Percentiles rank a stretch among this genome's conserved stretches.
phyloP scores from a whole-genome alignment of 2,797 vertebrate species.

The Spatula versicolor region DNA sequence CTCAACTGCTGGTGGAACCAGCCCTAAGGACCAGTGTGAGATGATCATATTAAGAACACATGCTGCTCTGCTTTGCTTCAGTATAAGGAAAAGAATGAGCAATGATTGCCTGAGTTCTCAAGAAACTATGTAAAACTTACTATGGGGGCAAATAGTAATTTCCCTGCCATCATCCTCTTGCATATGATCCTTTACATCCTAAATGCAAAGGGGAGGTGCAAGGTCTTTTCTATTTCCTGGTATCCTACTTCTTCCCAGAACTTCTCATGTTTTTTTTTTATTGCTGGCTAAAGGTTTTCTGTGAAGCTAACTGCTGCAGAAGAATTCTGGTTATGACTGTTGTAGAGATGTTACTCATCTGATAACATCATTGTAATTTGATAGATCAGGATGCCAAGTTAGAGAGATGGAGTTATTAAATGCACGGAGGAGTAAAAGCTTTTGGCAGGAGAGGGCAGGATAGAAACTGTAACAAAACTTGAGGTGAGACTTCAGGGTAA shows the following conservation, averaged over 20 bases:
- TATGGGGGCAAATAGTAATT: background rate
- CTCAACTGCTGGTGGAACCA: background rate
- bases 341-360: background rate
- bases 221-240: background rate
- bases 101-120: background rate
- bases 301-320: background rate
- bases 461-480: background rate
- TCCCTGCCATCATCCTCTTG: background rate
- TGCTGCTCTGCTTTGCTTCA: background rate
- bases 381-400: background rate
- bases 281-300: background rate
- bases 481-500: background rate
- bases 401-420: background rate
- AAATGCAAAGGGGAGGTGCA: background rate
- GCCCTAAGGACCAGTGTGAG: background rate
- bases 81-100: background rate
- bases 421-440: background rate
- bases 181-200: background rate
- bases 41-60: background rate
- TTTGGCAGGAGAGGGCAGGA: background rate
- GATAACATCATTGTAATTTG: background rate
- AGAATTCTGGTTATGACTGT: background rate
- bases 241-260: background rate
- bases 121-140: background rate
- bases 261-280: background rate